Evolutionary conservation across 2,888 invertebrate genomes (phyloP), one percentile per base, ranked within the genome.

Genomic region (Clepsis dumicolana): DNA sequence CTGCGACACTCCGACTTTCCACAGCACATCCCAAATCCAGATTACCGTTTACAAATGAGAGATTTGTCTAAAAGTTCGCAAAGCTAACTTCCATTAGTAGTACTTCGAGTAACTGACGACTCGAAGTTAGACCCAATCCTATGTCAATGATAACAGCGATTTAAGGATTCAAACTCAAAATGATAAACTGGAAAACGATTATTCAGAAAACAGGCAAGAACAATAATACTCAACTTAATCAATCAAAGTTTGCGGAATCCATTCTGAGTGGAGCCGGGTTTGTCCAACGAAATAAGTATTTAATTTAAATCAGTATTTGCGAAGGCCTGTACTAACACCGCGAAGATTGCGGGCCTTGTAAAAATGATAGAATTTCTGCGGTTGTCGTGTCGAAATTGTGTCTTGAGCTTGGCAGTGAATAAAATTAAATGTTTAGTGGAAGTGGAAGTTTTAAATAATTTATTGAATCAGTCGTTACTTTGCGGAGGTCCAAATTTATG

Each of bases 171-270:
- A 48, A 62, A 57, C 62, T 67, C 48, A 3, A 50, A 63, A 63
- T 67, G 62, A 67, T 63, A 57, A 63, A 67, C 62, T 50, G 62
- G 5, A 67, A 50, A 57, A 57, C 57, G 62, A 67, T 63, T 63
- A 59, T 65, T 57, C 53, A 65, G 59, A 57, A 62, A 72, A 70
- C 68, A 59, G 54, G 27, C 57, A 77, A 75, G 75, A 72, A 76
- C 75, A 74, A 75, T 76, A 78, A 74, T 75, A 74, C 75, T 71
- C 73, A 87, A 87, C 82, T 87, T 85, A 80, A 85, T 85, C 85
- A 87, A 87, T 86, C 83, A 82, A 87, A 87, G 75, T 86, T 86
- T 65, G 72, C 18, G 10, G 50, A 62, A 57, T 50, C 57, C 63
- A 41, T 52, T 68, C 41, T 54, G 41, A 61, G 65, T 48, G 72